phyloP scores from a whole-genome alignment of 2,888 invertebrate genomes.

The Acleris emargana region DNA sequence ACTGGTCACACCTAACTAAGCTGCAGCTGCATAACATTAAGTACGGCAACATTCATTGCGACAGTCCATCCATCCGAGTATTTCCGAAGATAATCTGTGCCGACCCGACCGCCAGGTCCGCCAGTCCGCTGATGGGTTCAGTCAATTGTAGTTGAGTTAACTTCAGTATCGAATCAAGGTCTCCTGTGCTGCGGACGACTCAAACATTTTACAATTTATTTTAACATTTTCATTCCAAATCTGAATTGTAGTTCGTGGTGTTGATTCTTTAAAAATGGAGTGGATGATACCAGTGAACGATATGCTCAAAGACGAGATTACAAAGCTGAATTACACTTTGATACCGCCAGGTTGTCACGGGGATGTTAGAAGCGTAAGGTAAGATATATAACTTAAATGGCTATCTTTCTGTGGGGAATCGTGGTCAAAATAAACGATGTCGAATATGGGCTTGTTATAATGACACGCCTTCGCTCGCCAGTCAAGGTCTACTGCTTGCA shows the following conservation, averaged over 20 bases:
- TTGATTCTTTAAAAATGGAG: conserved; percentile 47
- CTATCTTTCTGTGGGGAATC: neutral
- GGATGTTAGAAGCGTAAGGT: conserved; percentile 57
- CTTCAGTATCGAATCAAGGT: neutral
- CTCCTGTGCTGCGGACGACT: conserved; percentile 11
- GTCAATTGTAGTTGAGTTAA: no score
- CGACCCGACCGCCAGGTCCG: no score
- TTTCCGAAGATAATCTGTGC: no score
- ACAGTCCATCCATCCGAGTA: no score
- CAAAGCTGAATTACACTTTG: conserved; percentile 55
- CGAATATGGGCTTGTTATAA: conserved; percentile 7
- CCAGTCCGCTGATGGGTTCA: no score
- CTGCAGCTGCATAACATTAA: conserved; percentile 15
- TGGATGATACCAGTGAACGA: conserved; percentile 55
- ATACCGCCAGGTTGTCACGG: conserved; percentile 59
- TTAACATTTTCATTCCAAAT: conserved; percentile 2
- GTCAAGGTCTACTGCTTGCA: conserved; percentile 26
- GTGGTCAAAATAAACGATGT: conserved; percentile 5
- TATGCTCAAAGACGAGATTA: conserved; percentile 55
- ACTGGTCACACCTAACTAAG: conserved; percentile 13
- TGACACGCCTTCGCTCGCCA: conserved; percentile 22
- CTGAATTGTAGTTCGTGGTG: conserved; percentile 11
- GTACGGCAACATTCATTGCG: conserved; percentile 15
- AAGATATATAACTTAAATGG: conserved; percentile 15
- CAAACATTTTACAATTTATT: conserved; percentile 23